Evolutionary conservation across 2,113 vertebrate species (phyloP).

Genomic region (Suricata suricatta): DNA sequence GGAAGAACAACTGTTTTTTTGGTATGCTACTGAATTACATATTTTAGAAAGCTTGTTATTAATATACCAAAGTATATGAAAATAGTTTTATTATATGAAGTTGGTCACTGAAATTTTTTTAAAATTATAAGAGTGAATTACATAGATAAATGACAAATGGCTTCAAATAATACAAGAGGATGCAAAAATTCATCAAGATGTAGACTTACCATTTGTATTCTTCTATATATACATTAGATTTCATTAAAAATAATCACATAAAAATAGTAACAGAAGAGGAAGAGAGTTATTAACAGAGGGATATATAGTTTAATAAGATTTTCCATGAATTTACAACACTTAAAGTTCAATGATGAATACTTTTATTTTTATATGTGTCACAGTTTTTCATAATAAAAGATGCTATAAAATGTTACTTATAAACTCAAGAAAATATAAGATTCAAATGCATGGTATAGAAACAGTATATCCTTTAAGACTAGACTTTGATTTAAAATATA

Average conservation of each 20-base stretch:
- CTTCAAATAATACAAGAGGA: not conserved
- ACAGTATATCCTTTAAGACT: not conserved
- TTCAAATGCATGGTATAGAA: not conserved
- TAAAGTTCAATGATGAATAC: not conserved
- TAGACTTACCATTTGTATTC: not conserved
- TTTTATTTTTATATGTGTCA: not conserved
- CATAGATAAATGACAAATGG: not conserved
- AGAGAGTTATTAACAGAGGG: not conserved
- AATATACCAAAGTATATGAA: not conserved
- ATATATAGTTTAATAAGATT: not conserved
- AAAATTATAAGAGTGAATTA: not conserved
- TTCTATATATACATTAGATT: not conserved
- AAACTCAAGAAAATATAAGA: conserved; percentile 5
- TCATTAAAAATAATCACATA: not conserved
- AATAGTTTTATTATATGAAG: not conserved
- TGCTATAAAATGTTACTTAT: not conserved
- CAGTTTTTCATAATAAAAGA: not conserved
- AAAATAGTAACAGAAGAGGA: not conserved
- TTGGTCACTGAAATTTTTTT: not conserved
- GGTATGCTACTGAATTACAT: not conserved
- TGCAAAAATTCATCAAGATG: not conserved
- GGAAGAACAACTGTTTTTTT: not conserved
- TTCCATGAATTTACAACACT: not conserved
- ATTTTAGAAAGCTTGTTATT: not conserved
- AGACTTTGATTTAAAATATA: not conserved